phyloP scores from a whole-genome alignment of 2,113 vertebrate species.

The Trematomus loennbergii region DNA sequence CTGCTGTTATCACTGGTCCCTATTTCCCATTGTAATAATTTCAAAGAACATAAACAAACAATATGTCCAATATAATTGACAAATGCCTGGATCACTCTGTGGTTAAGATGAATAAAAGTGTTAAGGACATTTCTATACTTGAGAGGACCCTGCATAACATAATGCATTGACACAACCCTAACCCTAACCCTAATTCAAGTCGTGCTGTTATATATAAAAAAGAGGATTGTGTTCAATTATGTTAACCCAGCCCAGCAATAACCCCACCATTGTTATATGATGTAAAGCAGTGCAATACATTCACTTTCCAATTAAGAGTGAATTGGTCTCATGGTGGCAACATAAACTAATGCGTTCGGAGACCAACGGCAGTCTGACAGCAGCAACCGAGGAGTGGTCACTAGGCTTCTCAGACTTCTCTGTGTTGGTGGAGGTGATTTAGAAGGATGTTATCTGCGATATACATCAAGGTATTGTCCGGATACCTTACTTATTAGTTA shows the following conservation, averaged over 20 bases:
- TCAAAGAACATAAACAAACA: too few relatives aligned
- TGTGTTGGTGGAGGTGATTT: slow-evolving; percentile 5
- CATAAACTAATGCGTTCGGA: slow-evolving; percentile 72
- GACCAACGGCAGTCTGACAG: slow-evolving; percentile 50
- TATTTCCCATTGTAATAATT: neutral
- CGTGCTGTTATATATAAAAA: neutral
- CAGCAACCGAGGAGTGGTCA: slow-evolving; percentile 40
- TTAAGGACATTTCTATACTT: neutral
- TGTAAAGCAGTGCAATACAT: slow-evolving; percentile 63
- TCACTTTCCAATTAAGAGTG: slow-evolving; percentile 71
- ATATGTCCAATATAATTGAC: neutral
- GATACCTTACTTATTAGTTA: neutral
- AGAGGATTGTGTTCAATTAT: slow-evolving; percentile 20
- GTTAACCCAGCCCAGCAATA: slow-evolving; percentile 50
- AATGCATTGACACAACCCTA: neutral
- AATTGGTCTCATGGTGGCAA: slow-evolving; percentile 68
- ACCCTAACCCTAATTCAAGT: neutral
- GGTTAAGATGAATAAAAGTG: neutral
- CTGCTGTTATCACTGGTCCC: neutral
- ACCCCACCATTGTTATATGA: slow-evolving; percentile 45
- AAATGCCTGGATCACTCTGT: neutral
- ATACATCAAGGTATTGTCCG: neutral
- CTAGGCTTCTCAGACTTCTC: slow-evolving; percentile 24
- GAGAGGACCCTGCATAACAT: neutral
- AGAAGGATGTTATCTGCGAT: neutral